These are phyloP conservation scores for Choloepus didactylus DNA, from an alignment of 2,797 vertebrate species.

Conservation along the genomic window DNA sequence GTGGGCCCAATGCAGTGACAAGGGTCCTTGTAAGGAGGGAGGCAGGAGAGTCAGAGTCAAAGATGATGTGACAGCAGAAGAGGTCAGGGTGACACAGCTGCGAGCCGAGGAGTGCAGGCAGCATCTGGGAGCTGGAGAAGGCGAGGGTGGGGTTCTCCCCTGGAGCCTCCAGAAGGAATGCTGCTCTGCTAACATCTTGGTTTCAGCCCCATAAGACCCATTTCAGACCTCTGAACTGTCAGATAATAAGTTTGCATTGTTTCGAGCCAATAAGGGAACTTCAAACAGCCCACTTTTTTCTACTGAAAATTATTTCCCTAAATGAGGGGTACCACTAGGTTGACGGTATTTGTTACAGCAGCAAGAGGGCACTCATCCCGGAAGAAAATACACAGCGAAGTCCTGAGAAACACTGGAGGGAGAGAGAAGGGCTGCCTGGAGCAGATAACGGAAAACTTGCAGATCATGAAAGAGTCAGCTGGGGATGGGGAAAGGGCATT, in stretches of 20 bases:
- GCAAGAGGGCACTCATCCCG: not conserved
- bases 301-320: too few relatives aligned
- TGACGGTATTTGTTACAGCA: not conserved
- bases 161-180: not conserved
- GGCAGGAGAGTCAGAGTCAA: not conserved
- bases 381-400: fast-evolving
- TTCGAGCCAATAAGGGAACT: not conserved
- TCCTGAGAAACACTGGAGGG: not conserved
- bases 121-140: not conserved
- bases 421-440: not conserved
- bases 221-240: not conserved
- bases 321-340: too few relatives aligned
- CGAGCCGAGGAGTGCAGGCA: not conserved
- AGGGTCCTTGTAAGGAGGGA: not conserved
- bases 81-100: fast-evolving
- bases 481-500: too few relatives aligned
- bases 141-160: too few relatives aligned
- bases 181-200: not conserved
- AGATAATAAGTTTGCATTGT: not conserved
- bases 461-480: not conserved
- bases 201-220: not conserved
- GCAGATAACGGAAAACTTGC: not conserved
- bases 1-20: too few relatives aligned
- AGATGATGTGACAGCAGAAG: not conserved
- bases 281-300: too few relatives aligned